A percentile compares a stretch with the other conserved stretches of the same genome.
Conservation (phyloP, 2,888 invertebrate genomes). For the Lepetodrilus schrolli region DNA sequence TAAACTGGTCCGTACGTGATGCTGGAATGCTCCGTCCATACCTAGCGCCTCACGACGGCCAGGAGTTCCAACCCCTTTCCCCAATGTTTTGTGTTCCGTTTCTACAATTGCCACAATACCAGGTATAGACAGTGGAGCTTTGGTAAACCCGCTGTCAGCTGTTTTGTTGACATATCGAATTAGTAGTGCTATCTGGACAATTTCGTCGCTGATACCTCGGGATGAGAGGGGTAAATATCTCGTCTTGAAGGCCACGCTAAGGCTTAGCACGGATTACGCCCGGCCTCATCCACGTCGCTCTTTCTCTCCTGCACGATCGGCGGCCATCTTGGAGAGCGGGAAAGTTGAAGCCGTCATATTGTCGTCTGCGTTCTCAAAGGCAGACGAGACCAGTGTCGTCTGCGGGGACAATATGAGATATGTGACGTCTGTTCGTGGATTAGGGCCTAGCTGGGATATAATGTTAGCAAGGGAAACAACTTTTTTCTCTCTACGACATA, state of each 20-base stretch:
- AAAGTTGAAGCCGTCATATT: slow-evolving; percentile 26
- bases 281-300: neutral
- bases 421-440: slow-evolving; percentile 14
- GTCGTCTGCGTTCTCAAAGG: slow-evolving; percentile 14
- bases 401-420: slow-evolving; percentile 16
- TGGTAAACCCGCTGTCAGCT: slow-evolving; percentile 9
- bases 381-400: slow-evolving; percentile 19
- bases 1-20: neutral
- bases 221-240: slow-evolving; percentile 21
- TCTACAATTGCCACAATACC: slow-evolving; percentile 14
- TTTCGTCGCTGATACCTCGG: slow-evolving; percentile 15
- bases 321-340: neutral
- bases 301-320: slow-evolving; percentile 15
- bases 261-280: neutral
- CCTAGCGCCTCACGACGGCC: neutral
- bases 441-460: neutral
- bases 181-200: slow-evolving; percentile 19
- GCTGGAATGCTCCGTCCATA: neutral
- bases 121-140: neutral
- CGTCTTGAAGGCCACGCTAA: slow-evolving; percentile 13
- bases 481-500: too few relatives aligned
- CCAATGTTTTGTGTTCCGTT: neutral
- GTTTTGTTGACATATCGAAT: slow-evolving; percentile 15
- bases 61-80: neutral
- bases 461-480: neutral